A percentile compares a stretch with the other conserved stretches of the same genome.
Evolutionary conservation across 2,113 vertebrate genomes (phyloP).

Genomic region (Piaya cayana): DNA sequence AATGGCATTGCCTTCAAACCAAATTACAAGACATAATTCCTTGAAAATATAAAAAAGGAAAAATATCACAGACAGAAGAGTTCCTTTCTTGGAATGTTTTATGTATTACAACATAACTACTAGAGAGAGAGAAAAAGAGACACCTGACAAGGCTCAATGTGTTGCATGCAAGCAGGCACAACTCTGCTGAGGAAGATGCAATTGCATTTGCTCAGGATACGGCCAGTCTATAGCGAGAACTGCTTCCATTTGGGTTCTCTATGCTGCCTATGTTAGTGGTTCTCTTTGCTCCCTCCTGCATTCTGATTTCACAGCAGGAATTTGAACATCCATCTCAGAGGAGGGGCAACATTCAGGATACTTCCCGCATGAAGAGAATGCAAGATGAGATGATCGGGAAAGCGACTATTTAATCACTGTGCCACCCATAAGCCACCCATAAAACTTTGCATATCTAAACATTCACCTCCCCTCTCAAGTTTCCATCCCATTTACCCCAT

Average conservation of each 20-base stretch:
- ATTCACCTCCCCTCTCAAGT: constrained; percentile 31
- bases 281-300: neutral
- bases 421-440: constrained; percentile 1
- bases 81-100: constrained; percentile 1
- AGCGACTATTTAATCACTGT: neutral
- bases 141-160: neutral
- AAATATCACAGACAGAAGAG: neutral
- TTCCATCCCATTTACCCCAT: constrained; percentile 35
- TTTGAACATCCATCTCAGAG: neutral
- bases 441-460: constrained; percentile 38
- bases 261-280: neutral
- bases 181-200: neutral
- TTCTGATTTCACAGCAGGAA: neutral
- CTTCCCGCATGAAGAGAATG: neutral
- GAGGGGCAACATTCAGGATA: neutral
- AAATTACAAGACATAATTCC: neutral
- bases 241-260: neutral
- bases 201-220: neutral
- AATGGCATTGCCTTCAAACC: constrained; percentile 38
- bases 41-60: neutral
- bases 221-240: neutral
- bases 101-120: neutral
- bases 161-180: neutral
- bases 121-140: neutral
- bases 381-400: neutral